These are phyloP conservation scores for Thera obeliscata DNA, from an alignment of 2,888 invertebrate genomes.

Conservation along the genomic window DNA sequence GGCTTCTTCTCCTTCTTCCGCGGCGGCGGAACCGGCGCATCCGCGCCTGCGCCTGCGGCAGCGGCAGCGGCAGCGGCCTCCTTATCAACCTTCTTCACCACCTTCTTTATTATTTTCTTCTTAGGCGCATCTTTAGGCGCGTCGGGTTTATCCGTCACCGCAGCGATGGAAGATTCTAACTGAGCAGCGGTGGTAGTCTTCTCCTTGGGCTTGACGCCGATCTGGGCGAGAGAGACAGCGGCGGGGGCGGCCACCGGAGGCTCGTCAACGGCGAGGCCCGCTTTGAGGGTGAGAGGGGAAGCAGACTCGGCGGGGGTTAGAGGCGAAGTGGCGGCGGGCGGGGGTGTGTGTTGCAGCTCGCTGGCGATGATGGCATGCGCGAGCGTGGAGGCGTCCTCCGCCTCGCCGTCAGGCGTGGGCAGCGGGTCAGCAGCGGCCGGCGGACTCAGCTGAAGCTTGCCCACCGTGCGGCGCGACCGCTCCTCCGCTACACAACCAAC, in stretches of 20 bases:
- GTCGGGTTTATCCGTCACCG: slow-evolving; percentile 45
- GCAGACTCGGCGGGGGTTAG: slow-evolving; percentile 50
- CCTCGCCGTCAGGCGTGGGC: slow-evolving; percentile 81
- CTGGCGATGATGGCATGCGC: slow-evolving; percentile 79
- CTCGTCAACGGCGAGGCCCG: slow-evolving; percentile 66
- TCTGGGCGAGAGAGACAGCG: slow-evolving; percentile 80
- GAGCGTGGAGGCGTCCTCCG: slow-evolving; percentile 78
- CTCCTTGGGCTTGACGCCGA: slow-evolving; percentile 73
- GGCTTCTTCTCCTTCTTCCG: slow-evolving; percentile 84
- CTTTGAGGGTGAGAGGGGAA: slow-evolving; percentile 43
- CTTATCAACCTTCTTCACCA: slow-evolving; percentile 78
- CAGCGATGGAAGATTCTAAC: slow-evolving; percentile 72
- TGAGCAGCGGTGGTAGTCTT: slow-evolving; percentile 70
- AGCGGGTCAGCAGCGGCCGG: slow-evolving; percentile 69
- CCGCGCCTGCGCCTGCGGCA: slow-evolving; percentile 52
- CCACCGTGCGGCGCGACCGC: slow-evolving; percentile 79
- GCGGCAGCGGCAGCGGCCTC: slow-evolving; percentile 46
- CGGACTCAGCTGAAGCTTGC: slow-evolving; percentile 73
- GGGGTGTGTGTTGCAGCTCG: slow-evolving; percentile 68
- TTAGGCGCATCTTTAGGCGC: slow-evolving; percentile 49
- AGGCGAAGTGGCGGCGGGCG: slow-evolving; percentile 60
- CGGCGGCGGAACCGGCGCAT: slow-evolving; percentile 81
- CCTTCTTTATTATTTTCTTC: slow-evolving; percentile 75
- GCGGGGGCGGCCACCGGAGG: slow-evolving; percentile 71
- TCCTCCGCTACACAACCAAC: slow-evolving; percentile 82